Percentiles rank a stretch among this genome's conserved stretches.
Evolutionary conservation across 2,797 vertebrate species (phyloP).

Genomic region (Sphaeramia orbicularis): DNA sequence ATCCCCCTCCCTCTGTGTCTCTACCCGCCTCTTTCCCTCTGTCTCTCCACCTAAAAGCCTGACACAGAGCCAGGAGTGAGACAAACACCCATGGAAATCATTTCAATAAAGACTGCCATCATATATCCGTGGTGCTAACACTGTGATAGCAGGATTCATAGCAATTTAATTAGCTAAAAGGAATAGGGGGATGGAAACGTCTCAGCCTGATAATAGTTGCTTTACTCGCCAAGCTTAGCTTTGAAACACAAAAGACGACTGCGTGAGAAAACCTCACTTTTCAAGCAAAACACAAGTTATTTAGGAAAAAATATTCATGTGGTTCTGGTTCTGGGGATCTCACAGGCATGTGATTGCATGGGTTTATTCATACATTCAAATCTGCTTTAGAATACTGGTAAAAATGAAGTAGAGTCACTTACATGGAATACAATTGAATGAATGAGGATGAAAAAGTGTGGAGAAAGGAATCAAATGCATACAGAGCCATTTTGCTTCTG

Average conservation of each 20-base stretch:
- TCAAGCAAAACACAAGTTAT: conserved; percentile 51
- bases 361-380: conserved; percentile 74
- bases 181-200: conserved; percentile 54
- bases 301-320: conserved; percentile 67
- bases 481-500: conserved; percentile 56
- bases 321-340: conserved; percentile 44
- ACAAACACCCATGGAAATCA: conserved; percentile 79
- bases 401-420: conserved; percentile 43
- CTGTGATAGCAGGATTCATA: conserved; percentile 64
- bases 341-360: conserved; percentile 45
- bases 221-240: conserved; percentile 50
- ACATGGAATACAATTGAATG: conserved; percentile 42
- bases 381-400: conserved; percentile 29
- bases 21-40: conserved; percentile 49
- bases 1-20: conserved; percentile 27
- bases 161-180: conserved; percentile 76
- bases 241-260: too few species aligned
- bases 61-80: conserved; percentile 74
- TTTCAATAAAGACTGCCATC: conserved; percentile 74
- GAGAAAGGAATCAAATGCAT: conserved; percentile 33
- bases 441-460: conserved; percentile 47
- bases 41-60: conserved; percentile 69
- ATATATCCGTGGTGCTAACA: conserved; percentile 65
- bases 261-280: conserved; percentile 32
- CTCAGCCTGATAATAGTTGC: conserved; percentile 49